Percentiles rank a stretch among this genome's conserved stretches.
These are phyloP conservation scores for Diadumene lineata DNA, from an alignment of 92 coral and sea anemone species.

Conservation along the genomic window DNA sequence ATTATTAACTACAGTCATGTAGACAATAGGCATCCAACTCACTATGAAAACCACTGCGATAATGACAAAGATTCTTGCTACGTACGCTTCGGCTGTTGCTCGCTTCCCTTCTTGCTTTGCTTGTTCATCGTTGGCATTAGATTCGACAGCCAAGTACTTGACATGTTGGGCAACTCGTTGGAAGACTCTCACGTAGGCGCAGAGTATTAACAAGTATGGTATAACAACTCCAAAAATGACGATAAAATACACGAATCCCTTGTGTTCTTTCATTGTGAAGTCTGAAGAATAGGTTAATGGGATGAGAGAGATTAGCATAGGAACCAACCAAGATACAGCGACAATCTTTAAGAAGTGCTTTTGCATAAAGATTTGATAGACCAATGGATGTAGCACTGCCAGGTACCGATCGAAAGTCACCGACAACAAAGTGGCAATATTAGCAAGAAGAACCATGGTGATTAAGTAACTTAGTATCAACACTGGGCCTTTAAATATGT, in stretches of 20 bases:
- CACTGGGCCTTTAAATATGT: slow-evolving; percentile 10
- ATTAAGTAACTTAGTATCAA: slow-evolving; percentile 25
- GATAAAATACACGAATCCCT: slow-evolving; percentile 38
- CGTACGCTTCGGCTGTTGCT: slow-evolving; percentile 50
- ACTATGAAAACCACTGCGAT: slow-evolving; percentile 49
- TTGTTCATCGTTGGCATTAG: slow-evolving; percentile 9
- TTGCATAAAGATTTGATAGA: slow-evolving; percentile 36
- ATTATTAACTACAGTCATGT: slow-evolving; percentile 50
- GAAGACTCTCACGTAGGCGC: slow-evolving; percentile 48
- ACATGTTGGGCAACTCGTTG: slow-evolving; percentile 35
- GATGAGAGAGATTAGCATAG: slow-evolving; percentile 27
- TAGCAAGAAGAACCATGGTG: slow-evolving; percentile 45
- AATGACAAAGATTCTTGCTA: slow-evolving; percentile 54
- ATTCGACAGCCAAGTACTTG: slow-evolving; percentile 24
- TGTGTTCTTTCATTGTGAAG: slow-evolving; percentile 14
- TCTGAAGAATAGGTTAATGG: slow-evolving; percentile 48
- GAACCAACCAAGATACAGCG: slow-evolving; percentile 37
- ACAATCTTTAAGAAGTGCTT: slow-evolving; percentile 39
- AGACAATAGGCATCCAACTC: slow-evolving; percentile 54
- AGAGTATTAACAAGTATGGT: slow-evolving; percentile 44
- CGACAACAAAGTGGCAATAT: slow-evolving; percentile 37
- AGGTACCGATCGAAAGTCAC: slow-evolving; percentile 60
- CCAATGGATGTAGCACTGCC: slow-evolving; percentile 38
- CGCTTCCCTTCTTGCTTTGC: slow-evolving; percentile 41
- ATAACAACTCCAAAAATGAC: slow-evolving; percentile 40